phyloP scores from a whole-genome alignment of 2,888 invertebrate genomes.

The Marasmarcha lunaedactyla region DNA sequence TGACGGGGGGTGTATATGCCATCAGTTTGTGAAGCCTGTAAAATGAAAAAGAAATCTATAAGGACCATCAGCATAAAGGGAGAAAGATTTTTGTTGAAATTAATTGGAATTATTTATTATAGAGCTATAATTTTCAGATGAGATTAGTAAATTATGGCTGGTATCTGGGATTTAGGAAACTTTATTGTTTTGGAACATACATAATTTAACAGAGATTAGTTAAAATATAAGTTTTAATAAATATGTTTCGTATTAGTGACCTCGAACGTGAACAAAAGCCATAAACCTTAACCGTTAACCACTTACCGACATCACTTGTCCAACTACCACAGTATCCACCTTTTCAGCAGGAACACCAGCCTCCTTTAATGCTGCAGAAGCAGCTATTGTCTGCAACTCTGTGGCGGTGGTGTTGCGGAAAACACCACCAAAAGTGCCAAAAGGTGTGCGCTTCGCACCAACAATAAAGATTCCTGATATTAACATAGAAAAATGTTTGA shows the following conservation, averaged over 20 bases:
- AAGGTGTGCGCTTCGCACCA: constrained; percentile 96
- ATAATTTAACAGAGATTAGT: no score
- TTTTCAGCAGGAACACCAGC: constrained; percentile 86
- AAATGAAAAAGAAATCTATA: no score
- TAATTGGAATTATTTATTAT: background rate
- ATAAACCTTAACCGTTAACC: no score
- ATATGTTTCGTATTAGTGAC: no score
- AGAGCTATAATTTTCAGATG: no score
- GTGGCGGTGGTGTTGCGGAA: constrained; percentile 79
- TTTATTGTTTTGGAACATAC: no score
- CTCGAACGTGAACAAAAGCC: no score
- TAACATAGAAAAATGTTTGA: background rate
- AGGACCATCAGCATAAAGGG: no score
- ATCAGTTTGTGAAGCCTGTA: constrained; percentile 83
- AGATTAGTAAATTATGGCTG: no score
- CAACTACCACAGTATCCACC: constrained; percentile 90
- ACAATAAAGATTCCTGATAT: constrained; percentile 87
- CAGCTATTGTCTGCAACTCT: constrained; percentile 85
- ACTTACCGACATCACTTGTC: constrained; percentile 88
- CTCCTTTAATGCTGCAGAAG: constrained; percentile 81
- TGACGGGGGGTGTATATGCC: constrained; percentile 90
- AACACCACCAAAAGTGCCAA: constrained; percentile 93
- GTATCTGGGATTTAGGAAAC: no score
- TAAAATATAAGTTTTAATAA: no score
- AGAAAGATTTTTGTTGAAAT: background rate